Evolutionary conservation across 2,113 vertebrate species (phyloP).

Genomic region (Lepisosteus osseus): DNA sequence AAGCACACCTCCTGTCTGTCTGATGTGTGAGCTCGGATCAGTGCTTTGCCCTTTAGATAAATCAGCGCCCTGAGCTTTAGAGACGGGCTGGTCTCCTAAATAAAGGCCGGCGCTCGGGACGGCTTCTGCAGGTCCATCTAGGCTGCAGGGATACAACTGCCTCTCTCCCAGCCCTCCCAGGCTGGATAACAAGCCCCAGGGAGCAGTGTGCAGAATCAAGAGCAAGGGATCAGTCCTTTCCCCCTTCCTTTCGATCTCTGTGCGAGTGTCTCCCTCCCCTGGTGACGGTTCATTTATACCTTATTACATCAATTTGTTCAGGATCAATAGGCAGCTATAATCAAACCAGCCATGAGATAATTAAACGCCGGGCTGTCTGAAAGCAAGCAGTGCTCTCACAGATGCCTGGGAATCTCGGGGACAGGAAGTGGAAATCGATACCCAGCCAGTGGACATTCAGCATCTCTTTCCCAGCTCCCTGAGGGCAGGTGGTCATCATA

Average conservation of each 20-base stretch:
- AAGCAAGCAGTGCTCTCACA: neutral
- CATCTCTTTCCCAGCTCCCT: neutral
- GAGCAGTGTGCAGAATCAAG: too few relatives aligned
- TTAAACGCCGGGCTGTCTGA: neutral
- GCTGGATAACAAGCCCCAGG: too few relatives aligned
- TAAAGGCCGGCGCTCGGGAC: too few relatives aligned
- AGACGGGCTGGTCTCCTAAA: too few relatives aligned
- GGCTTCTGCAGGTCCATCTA: too few relatives aligned
- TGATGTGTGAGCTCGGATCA: neutral
- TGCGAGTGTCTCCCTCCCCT: neutral
- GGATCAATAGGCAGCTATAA: neutral
- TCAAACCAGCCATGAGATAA: neutral
- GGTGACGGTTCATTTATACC: constrained; percentile 8
- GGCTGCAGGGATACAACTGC: too few relatives aligned
- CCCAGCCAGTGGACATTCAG: neutral
- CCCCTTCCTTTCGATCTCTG: too few relatives aligned
- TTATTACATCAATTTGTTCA: constrained; percentile 8
- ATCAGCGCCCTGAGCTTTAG: too few relatives aligned
- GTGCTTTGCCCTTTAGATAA: neutral
- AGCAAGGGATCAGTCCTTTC: too few relatives aligned
- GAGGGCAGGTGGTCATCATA: neutral
- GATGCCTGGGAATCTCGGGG: neutral
- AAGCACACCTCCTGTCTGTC: too few relatives aligned
- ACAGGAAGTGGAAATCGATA: neutral
- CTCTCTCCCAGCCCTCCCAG: too few relatives aligned